A percentile compares a stretch with the other conserved stretches of the same genome.
These are phyloP conservation scores for Serranus cabrilla DNA, from an alignment of 2,797 vertebrate genomes.

Conservation along the genomic window DNA sequence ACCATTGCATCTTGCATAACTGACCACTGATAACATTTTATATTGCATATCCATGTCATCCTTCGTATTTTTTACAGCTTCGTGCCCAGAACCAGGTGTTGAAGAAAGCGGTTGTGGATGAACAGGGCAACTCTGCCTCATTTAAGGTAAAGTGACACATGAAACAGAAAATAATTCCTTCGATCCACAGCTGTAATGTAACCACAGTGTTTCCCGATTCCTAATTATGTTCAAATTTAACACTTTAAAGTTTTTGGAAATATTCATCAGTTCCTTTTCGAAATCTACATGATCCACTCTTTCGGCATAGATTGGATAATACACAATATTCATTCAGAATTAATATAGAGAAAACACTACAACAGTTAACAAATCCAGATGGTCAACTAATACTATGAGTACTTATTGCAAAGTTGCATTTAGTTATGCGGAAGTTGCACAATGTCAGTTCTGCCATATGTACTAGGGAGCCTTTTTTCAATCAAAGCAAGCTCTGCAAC, in stretches of 20 bases:
- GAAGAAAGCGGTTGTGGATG: slow-evolving; percentile 98
- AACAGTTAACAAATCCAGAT: neutral
- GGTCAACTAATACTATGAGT: neutral
- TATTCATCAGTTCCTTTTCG: no score
- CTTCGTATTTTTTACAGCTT: slow-evolving; percentile 84
- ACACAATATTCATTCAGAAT: no score
- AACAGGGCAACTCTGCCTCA: slow-evolving; percentile 92
- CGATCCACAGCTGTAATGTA: neutral
- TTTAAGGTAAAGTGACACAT: slow-evolving; percentile 89
- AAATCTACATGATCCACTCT: no score
- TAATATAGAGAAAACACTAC: no score
- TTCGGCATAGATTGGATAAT: no score
- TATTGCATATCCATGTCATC: neutral
- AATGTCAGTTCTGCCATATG: neutral
- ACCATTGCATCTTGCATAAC: no score
- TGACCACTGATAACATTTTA: neutral
- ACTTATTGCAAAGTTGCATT: neutral
- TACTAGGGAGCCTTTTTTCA: neutral
- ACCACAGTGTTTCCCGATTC: no score
- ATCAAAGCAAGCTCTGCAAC: slow-evolving; percentile 2
- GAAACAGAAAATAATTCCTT: slow-evolving; percentile 24
- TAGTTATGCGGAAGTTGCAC: slow-evolving; percentile 3
- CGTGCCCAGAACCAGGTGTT: slow-evolving; percentile 98
- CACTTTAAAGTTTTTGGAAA: no score
- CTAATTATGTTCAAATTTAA: no score